Percentiles rank a stretch among this genome's conserved stretches.
These are phyloP conservation scores for Acanthococcus lagerstroemiae DNA, from an alignment of 2,888 invertebrate genomes.

Conservation along the genomic window DNA sequence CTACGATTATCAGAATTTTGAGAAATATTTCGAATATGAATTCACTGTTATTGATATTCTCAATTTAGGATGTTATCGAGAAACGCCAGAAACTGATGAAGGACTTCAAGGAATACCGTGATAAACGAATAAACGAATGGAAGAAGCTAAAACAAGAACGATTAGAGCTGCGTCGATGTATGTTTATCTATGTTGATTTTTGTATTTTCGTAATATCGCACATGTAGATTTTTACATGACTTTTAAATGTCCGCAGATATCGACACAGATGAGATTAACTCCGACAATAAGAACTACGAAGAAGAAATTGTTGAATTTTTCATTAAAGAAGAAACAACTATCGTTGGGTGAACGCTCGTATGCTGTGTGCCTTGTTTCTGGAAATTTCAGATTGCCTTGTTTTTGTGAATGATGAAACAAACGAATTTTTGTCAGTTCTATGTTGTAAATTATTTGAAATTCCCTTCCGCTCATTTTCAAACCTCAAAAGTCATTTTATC, in stretches of 20 bases:
- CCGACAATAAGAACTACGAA: constrained; percentile 74
- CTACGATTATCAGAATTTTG: neutral
- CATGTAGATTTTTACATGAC: too few relatives aligned
- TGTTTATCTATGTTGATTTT: too few relatives aligned
- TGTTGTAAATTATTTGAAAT: too few relatives aligned
- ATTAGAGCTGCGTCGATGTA: constrained; percentile 76
- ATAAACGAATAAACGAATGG: constrained; percentile 64
- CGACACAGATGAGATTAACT: constrained; percentile 86
- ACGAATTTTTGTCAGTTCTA: neutral
- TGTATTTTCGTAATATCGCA: too few relatives aligned
- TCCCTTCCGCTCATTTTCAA: too few relatives aligned
- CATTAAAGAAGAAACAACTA: constrained; percentile 84
- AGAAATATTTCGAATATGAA: neutral
- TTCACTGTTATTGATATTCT: neutral
- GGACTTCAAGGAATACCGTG: constrained; percentile 72
- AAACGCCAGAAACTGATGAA: constrained; percentile 80
- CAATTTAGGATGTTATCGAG: constrained; percentile 67
- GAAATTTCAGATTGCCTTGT: too few relatives aligned
- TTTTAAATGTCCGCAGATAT: constrained; percentile 70
- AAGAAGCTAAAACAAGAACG: constrained; percentile 66
- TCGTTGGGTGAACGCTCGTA: constrained; percentile 58
- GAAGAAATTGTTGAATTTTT: constrained; percentile 97
- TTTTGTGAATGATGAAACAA: neutral
- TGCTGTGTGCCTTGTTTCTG: neutral
- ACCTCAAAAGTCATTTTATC: neutral